These are phyloP conservation scores for Caretta caretta DNA, from an alignment of 2,113 vertebrate genomes.

Conservation along the genomic window DNA sequence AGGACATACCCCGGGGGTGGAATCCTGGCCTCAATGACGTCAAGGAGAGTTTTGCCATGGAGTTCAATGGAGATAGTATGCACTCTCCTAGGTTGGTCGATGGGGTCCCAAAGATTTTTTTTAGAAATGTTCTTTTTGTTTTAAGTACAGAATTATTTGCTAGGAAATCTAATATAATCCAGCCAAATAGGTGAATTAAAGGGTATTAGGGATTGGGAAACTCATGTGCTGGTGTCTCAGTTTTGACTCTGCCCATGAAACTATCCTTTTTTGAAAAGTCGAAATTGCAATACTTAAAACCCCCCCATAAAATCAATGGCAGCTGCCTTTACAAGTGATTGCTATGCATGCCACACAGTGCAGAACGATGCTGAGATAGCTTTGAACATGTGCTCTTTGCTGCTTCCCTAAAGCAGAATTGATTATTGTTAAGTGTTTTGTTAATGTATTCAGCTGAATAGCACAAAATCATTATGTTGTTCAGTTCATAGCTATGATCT, in stretches of 20 bases:
- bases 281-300: not conserved
- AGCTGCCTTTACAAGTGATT: not conserved
- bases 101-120: not conserved
- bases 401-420: slow-evolving; percentile 10
- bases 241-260: accelerated
- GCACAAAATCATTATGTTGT: not conserved
- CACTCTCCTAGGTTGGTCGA: not conserved
- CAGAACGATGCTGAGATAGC: not conserved
- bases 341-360: slow-evolving; percentile 17
- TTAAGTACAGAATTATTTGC: not conserved
- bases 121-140: not conserved
- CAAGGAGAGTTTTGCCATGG: not conserved
- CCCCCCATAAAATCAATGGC: not conserved
- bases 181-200: accelerated
- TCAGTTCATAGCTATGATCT: not conserved
- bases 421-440: not conserved
- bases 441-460: not conserved
- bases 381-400: not conserved
- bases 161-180: not conserved
- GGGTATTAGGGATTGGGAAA: not conserved
- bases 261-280: not conserved
- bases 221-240: not conserved
- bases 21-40: not conserved
- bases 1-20: not conserved
- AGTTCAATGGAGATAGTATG: not conserved